These are phyloP conservation scores for Parauchenoglanis ngamensis DNA, from an alignment of 2,797 vertebrate species.

Conservation along the genomic window DNA sequence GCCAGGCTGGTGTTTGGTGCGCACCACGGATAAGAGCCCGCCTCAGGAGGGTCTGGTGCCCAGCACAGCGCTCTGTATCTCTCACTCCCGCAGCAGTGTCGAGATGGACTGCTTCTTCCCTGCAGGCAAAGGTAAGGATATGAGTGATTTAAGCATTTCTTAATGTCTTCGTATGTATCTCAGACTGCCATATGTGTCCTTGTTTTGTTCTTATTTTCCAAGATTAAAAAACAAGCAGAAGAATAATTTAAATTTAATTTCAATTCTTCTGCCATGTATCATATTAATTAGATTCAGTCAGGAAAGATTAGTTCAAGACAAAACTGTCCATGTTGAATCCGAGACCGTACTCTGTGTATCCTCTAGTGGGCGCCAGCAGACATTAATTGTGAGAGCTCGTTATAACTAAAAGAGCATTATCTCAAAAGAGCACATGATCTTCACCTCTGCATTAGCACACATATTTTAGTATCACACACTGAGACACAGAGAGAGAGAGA, in stretches of 20 bases:
- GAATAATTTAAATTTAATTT: neutral
- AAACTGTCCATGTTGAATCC: neutral
- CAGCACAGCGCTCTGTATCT: slow-evolving; percentile 88
- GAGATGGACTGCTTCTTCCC: slow-evolving; percentile 96
- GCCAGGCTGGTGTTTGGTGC: slow-evolving; percentile 92
- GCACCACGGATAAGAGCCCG: slow-evolving; percentile 88
- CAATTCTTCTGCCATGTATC: neutral
- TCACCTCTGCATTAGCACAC: neutral
- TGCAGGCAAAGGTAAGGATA: slow-evolving; percentile 75
- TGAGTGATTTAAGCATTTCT: neutral
- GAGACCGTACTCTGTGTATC: neutral
- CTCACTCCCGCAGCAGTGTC: slow-evolving; percentile 95
- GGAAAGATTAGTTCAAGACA: neutral
- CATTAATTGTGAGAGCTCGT: neutral
- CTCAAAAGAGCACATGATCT: slow-evolving; percentile 19
- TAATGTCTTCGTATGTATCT: neutral
- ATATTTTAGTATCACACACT: slow-evolving; percentile 15
- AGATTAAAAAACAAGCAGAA: neutral
- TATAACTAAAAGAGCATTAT: neutral
- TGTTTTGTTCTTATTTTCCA: neutral
- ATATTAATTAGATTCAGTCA: neutral
- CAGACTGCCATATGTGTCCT: neutral
- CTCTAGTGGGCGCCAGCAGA: slow-evolving; percentile 36
- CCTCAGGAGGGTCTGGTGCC: slow-evolving; percentile 94
- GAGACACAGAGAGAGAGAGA: neutral